These are phyloP conservation scores for Drosophila longiperda DNA, from an alignment of 2,888 invertebrate genomes.

Conservation along the genomic window DNA sequence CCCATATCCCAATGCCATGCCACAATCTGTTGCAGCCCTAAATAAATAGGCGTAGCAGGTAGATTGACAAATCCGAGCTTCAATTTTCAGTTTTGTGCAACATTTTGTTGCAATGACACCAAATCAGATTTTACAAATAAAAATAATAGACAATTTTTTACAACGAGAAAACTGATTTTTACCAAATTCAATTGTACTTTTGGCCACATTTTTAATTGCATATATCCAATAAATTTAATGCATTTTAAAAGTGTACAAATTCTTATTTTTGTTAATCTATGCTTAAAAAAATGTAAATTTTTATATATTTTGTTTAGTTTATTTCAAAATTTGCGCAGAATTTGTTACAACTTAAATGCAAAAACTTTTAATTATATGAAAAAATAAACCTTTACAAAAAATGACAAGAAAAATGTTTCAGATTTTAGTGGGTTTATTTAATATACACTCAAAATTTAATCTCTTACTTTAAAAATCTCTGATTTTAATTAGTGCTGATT, in stretches of 20 bases:
- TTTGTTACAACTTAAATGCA: not conserved
- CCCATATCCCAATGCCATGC: not conserved
- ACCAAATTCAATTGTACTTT: not conserved
- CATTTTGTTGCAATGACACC: not conserved
- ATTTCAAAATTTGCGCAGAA: not conserved
- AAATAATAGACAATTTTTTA: not conserved
- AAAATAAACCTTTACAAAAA: not conserved
- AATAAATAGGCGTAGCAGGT: not conserved
- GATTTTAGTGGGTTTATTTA: not conserved
- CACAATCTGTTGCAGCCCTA: slow-evolving; percentile 19
- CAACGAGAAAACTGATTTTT: not conserved
- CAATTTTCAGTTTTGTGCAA: not conserved
- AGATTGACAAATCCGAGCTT: not conserved
- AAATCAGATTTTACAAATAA: slow-evolving; percentile 16
- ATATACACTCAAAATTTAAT: not conserved
- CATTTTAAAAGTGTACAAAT: not conserved
- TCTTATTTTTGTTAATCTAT: not conserved
- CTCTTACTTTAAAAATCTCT: not conserved
- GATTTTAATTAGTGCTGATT: too few relatives aligned
- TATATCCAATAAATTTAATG: not conserved
- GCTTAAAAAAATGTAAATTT: too few relatives aligned
- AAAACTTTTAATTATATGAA: not conserved
- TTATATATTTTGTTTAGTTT: not conserved
- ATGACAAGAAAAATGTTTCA: not conserved
- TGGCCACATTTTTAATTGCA: not conserved